These are phyloP conservation scores for Catostomus latipinnis DNA, from an alignment of 2,797 vertebrate species.

Conservation along the genomic window DNA sequence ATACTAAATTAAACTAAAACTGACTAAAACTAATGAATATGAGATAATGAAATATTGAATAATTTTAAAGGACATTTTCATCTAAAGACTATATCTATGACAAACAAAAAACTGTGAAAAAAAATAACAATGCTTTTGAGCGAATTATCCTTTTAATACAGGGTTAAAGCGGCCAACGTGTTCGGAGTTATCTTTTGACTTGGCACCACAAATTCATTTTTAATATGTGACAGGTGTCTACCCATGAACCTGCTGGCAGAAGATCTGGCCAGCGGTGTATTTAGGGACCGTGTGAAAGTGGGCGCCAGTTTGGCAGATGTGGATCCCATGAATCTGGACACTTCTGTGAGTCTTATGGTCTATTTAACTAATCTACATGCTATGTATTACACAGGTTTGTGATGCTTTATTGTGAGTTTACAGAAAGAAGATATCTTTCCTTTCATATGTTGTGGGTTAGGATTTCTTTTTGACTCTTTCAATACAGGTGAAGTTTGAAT, in stretches of 20 bases:
- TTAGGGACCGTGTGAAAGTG: constrained; percentile 94
- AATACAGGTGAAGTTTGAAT: constrained; percentile 91
- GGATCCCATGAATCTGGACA: constrained; percentile 97
- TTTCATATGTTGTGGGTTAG: neutral
- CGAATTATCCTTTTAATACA: too few species aligned
- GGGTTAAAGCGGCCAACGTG: too few species aligned
- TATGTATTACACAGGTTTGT: neutral
- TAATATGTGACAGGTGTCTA: constrained; percentile 83
- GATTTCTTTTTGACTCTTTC: neutral
- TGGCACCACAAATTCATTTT: neutral
- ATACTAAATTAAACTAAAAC: too few species aligned
- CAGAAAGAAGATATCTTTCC: neutral
- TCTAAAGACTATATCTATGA: too few species aligned
- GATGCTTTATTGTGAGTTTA: neutral
- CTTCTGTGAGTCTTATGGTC: constrained; percentile 83
- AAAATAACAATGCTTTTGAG: too few species aligned
- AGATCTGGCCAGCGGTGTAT: constrained; percentile 91
- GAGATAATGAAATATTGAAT: too few species aligned
- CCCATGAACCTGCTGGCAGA: constrained; percentile 95
- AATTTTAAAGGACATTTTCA: too few species aligned
- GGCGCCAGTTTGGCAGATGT: constrained; percentile 97
- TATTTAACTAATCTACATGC: neutral
- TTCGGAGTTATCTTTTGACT: too few species aligned
- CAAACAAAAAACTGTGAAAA: too few species aligned
- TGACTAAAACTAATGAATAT: too few species aligned